phyloP scores from a whole-genome alignment of 2,797 vertebrate species.

The Lindbergichthys nudifrons region DNA sequence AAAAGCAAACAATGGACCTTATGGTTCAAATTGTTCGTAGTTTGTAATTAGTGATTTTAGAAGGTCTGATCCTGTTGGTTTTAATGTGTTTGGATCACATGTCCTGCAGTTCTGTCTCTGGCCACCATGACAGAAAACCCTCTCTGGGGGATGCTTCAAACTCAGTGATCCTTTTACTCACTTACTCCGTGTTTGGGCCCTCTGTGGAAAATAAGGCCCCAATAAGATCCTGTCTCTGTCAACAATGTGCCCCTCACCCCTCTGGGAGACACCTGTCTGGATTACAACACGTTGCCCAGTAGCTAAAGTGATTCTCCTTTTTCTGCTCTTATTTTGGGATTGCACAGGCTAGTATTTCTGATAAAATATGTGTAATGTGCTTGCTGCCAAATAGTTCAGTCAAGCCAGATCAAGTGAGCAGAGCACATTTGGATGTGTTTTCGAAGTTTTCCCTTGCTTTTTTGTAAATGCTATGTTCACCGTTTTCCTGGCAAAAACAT shows the following conservation, averaged over 20 bases:
- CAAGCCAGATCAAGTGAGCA: no score
- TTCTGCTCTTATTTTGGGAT: neutral
- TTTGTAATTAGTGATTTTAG: neutral
- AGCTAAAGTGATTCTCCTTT: neutral
- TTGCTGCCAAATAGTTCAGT: neutral
- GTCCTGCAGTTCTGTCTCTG: neutral
- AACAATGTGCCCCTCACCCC: neutral
- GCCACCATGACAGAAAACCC: neutral
- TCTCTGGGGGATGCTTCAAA: neutral
- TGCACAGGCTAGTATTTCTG: neutral
- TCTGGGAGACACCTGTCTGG: neutral
- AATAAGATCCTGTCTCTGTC: neutral
- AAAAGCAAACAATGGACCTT: neutral
- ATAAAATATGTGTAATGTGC: neutral
- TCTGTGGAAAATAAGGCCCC: neutral
- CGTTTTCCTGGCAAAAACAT: no score
- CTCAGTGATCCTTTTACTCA: neutral
- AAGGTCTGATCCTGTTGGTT: neutral
- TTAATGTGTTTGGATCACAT: neutral
- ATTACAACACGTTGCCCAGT: neutral
- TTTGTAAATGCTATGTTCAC: no score
- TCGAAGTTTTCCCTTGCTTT: no score
- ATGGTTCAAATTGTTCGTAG: neutral
- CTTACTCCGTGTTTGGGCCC: neutral
- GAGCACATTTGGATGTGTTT: no score